Base-by-base conservation (phyloP, 2,888 invertebrate genomes). In the Litoditis marina region DNA sequence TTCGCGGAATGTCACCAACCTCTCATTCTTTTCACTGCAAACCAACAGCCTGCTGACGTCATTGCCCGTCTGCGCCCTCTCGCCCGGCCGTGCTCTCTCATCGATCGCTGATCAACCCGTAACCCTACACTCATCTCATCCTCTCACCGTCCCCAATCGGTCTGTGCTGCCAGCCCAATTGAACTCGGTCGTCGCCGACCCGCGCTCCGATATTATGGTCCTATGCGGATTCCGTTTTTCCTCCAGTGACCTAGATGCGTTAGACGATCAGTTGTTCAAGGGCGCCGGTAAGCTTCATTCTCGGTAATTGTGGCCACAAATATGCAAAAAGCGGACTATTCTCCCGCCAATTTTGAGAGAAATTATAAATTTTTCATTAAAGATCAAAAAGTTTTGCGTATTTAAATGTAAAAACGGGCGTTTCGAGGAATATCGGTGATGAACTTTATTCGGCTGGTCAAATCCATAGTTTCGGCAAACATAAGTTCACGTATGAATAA, bases 71-170 rank as follows among this genome's bases (percentile, higher is more conserved):
- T 39, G 30, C 46, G 55, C 55, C 47, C 55, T 55, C 54, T 39
- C 28, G 28, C 31, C 44, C 28, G 19, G 27, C 19, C 61, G 36
- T 51, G 42, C 36, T 61, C 61, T 61, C 61, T 61, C 50, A 36
- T 34, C 54, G 55, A 61, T 61, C 55, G 61, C 61, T 61, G 61
- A 61, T 61, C 61, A 60, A 31, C 34, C 49, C 58, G 58, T 58
- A 58, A 58, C 58, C 46, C 58, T 58, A 58, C 49, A 58, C 25
- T 44, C 44, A 44, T n/a, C n/a, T n/a, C n/a, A n/a, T n/a, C 44
- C 54, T 54, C 54, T 54, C 54, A 54, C 54, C 39, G 54, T 54
- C 39, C 57, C 49, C 22, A 49, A 27, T 19, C 49, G 13, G 5
- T 49, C 16, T 22, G n/a, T 49, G 13, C 49, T 49, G n/a, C 16